Evolutionary conservation across 2,113 vertebrate species (phyloP).

Genomic region (Misgurnus mizolepis): DNA sequence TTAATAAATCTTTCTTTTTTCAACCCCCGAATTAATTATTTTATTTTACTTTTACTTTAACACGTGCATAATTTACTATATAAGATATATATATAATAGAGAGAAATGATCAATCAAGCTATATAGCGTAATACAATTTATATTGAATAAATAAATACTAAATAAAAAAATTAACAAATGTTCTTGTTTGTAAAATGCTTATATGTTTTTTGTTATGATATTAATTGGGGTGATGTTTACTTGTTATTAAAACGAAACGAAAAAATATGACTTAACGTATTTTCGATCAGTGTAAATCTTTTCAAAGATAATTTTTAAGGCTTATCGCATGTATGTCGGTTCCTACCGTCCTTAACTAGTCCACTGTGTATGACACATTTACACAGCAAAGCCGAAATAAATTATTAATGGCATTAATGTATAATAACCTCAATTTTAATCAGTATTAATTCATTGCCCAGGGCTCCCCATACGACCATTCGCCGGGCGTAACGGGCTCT

Average conservation of each 20-base stretch:
- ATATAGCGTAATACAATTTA: too few relatives aligned
- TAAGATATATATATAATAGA: too few relatives aligned
- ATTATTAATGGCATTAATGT: too few relatives aligned
- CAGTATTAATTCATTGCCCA: constrained; percentile 52
- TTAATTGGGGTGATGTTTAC: neutral
- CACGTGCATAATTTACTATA: too few relatives aligned
- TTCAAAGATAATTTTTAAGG: neutral
- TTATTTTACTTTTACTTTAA: too few relatives aligned
- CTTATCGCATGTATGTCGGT: neutral
- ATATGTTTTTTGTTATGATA: neutral
- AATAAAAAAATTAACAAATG: neutral
- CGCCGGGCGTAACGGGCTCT: constrained; percentile 82
- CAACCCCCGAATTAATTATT: too few relatives aligned
- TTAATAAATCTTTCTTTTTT: too few relatives aligned
- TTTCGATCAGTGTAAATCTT: neutral
- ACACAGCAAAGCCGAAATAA: neutral
- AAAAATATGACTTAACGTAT: too few relatives aligned
- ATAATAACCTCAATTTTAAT: neutral
- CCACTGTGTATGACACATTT: neutral
- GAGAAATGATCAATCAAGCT: too few relatives aligned
- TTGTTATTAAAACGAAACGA: neutral
- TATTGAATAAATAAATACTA: too few relatives aligned
- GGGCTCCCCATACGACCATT: constrained; percentile 84
- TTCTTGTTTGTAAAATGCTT: too few relatives aligned
- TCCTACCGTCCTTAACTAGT: neutral